Base-by-base conservation (phyloP, 2,888 invertebrate genomes). In the Eristalinus aeneus region DNA sequence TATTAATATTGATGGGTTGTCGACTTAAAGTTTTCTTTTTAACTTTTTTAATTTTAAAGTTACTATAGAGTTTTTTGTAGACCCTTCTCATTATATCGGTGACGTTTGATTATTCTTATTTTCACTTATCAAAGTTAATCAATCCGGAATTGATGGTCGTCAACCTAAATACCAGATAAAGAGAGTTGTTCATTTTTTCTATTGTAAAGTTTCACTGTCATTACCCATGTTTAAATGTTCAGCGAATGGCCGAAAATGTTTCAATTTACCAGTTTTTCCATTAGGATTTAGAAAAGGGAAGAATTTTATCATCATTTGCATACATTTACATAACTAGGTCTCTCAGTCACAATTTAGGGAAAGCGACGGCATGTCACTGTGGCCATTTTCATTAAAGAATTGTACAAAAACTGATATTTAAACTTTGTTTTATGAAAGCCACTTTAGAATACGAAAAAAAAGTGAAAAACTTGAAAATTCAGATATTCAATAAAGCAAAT, bases 121-220 rank as follows among this genome's bases (percentile, higher is more conserved):
- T 61, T 32, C 61, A 58, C 77, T 78, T 83, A 83, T 83, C 82
- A 58, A 58, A 73, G 67, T 78, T 78, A 83, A 83, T 83, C 78
- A 83, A 83, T 83, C 78, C 68, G 36, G 68, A 78, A 73, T 68
- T 73, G 77, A 83, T 77, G 61, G 63, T 22, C 36, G 68, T 74
- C 64, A 32, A 56, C 73, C 34, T 60, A 31, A 46, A 31, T 72
- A 72, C 63, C 72, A 34, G 71, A 68, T 54, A 46, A 61, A 67
- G 72, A 53, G 36, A 46, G 56, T 54, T 58, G 12, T 53, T 32
- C 9, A 54, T 27, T 63, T 27, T 64, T 20, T 36, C 36, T 60
- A 36, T 54, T 6, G 4, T 46, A 16, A 46, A n/a, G 4, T 46
- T 46, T 46, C 46, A 5, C n/a, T 46, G 16, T 46, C 46, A 46